These are phyloP conservation scores for Gallinago solitaria DNA, from an alignment of 2,797 vertebrate species.

Conservation along the genomic window DNA sequence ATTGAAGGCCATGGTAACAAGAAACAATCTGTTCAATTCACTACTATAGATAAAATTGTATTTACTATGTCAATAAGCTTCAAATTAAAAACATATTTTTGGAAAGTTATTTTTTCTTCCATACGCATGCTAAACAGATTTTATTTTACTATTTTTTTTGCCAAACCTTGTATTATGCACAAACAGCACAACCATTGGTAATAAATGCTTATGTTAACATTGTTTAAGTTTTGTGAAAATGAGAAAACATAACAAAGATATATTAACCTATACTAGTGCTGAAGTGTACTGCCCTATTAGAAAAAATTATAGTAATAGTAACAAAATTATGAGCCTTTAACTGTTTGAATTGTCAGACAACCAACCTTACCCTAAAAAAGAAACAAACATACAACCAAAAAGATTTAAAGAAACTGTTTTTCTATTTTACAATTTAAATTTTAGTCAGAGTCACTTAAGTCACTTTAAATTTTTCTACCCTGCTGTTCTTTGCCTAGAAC, in stretches of 20 bases:
- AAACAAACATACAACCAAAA: background rate
- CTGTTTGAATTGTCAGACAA: background rate
- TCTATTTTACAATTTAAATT: background rate
- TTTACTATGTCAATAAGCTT: background rate
- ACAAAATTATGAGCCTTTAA: background rate
- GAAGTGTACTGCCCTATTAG: background rate
- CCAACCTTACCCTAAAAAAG: background rate
- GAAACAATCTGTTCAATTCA: slow-evolving; percentile 47
- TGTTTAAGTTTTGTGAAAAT: background rate
- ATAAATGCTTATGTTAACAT: background rate
- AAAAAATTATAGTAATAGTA: background rate
- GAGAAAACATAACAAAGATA: background rate
- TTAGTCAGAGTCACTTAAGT: background rate
- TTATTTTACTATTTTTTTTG: background rate
- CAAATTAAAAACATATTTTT: slow-evolving; percentile 20
- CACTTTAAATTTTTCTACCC: background rate
- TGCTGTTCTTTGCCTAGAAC: background rate
- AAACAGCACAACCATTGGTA: background rate
- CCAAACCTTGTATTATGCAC: background rate
- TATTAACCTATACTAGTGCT: background rate
- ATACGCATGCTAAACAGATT: background rate
- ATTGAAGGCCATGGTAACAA: background rate
- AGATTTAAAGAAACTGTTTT: background rate
- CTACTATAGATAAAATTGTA: slow-evolving; percentile 2
- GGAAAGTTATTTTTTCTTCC: background rate